A percentile compares a stretch with the other conserved stretches of the same genome.
Conservation (phyloP, 2,888 invertebrate species). For the Yponomeuta evonymella region DNA sequence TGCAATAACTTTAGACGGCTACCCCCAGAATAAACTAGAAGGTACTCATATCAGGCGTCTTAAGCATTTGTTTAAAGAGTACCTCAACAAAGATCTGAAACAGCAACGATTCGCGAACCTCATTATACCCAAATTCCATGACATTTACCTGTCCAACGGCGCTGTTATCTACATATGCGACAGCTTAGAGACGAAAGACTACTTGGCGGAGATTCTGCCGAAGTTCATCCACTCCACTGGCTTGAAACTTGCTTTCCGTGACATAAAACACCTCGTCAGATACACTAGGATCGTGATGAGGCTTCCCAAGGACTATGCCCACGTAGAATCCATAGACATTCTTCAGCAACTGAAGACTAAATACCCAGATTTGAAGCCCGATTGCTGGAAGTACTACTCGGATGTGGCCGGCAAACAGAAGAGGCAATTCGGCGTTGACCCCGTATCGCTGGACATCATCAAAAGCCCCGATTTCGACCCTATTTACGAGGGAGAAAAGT, state of each 20-base stretch:
- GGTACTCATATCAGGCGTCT: slow-evolving; percentile 57
- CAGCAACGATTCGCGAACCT: slow-evolving; percentile 51
- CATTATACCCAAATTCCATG: slow-evolving; percentile 63
- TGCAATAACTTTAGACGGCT: slow-evolving; percentile 58
- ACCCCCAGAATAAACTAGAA: slow-evolving; percentile 60
- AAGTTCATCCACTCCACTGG: slow-evolving; percentile 60
- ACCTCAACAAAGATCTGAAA: slow-evolving; percentile 60
- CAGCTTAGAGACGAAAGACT: slow-evolving; percentile 63
- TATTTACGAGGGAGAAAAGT: slow-evolving; percentile 44
- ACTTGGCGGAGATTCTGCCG: slow-evolving; percentile 52
- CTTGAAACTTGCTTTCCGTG: slow-evolving; percentile 51
- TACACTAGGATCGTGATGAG: slow-evolving; percentile 61
- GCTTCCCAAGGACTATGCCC: slow-evolving; percentile 51
- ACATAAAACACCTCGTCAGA: slow-evolving; percentile 51
- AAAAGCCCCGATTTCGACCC: slow-evolving; percentile 53
- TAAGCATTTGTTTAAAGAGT: slow-evolving; percentile 62
- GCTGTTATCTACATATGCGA: slow-evolving; percentile 67
- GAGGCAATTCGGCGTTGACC: slow-evolving; percentile 65
- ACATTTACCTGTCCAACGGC: slow-evolving; percentile 61
- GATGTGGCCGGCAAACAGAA: slow-evolving; percentile 64
- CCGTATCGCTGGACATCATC: slow-evolving; percentile 55
- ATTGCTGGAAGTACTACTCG: slow-evolving; percentile 64
- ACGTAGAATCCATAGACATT: slow-evolving; percentile 52
- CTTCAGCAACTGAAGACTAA: slow-evolving; percentile 41
- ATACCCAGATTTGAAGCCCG: slow-evolving; percentile 54